These are phyloP conservation scores for Andricus grossulariae DNA, from an alignment of 1,140 invertebrate species.

Conservation along the genomic window DNA sequence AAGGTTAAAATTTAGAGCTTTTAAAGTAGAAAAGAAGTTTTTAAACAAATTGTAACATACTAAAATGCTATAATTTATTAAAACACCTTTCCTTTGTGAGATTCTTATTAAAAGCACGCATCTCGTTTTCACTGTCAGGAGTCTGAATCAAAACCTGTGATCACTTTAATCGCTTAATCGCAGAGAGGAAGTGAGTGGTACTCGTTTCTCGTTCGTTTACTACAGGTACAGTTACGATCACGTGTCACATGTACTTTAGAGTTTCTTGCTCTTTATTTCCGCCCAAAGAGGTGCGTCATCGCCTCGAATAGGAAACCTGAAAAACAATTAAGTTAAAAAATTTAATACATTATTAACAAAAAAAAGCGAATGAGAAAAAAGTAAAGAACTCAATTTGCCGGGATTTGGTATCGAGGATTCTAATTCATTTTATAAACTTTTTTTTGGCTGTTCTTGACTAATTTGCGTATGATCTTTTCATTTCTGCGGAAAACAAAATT, in stretches of 20 bases:
- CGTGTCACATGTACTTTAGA: background rate
- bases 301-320: constrained; percentile 68
- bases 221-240: constrained; percentile 23
- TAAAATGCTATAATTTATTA: background rate
- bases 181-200: constrained; percentile 13
- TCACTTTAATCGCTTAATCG: constrained; percentile 2
- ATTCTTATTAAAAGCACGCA: background rate
- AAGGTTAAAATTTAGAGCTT: background rate
- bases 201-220: background rate
- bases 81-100: background rate
- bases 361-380: constrained; percentile 22
- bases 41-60: background rate
- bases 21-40: background rate
- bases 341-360: background rate
- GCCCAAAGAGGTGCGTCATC: constrained; percentile 54
- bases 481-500: too few relatives aligned
- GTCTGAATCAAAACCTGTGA: background rate
- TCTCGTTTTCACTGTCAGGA: background rate
- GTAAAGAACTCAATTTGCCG: background rate
- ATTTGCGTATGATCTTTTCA: too few relatives aligned
- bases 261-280: constrained; percentile 22
- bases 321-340: constrained; percentile 37
- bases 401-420: too few relatives aligned
- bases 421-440: too few relatives aligned
- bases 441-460: too few relatives aligned